Base-by-base conservation (phyloP, 2,888 invertebrate species). In the Drosophila meridionalis region DNA sequence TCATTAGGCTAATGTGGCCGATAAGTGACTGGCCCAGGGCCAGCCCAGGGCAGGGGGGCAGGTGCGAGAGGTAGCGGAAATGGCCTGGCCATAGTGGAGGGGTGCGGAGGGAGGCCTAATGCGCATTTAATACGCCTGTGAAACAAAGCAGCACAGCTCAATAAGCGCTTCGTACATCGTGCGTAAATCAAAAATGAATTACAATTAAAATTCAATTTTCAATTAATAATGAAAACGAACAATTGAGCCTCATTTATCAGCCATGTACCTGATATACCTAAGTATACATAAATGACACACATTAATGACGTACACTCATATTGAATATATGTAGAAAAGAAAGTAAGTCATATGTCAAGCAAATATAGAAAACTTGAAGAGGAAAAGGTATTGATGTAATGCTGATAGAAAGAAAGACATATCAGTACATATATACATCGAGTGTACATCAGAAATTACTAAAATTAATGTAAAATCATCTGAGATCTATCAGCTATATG, bases 1-100 rank as follows among this genome's bases (percentile, higher is more conserved):
- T 85, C 84, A 85, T 85, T 85, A 84, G 72, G 76, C 87, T 85
- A 85, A 85, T 85, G 85, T 82, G 78, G 77, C 72, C 80, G 87
- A 84, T 85, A 85, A 85, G 85, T 76, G 71, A 75, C 52, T 73
- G 73, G 55, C 79, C 79, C 45, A 59, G 68, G 72, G 52, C 53
- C 45, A 58, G 68, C 63, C 61, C 8, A 32, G 30, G 55, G 45
- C 28, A n/a, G 61, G 50, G 28, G 60, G 52, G 26, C 0, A 30
- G 1, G 45, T n/a, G 2, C n/a, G 47, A n/a, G 38, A 20, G 14
- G n/a, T 34, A 58, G 45, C 58, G 45, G 45, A 45, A 58, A 57
- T 43, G 6, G 42, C 8, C 58, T 5, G 34, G 5, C 45, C 14
- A 30, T 30, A 32, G 1, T 6, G 9, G 26, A 8, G 45, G 9